Conservation (phyloP, 1,140 invertebrate species). For the Drosophila athabasca region DNA sequence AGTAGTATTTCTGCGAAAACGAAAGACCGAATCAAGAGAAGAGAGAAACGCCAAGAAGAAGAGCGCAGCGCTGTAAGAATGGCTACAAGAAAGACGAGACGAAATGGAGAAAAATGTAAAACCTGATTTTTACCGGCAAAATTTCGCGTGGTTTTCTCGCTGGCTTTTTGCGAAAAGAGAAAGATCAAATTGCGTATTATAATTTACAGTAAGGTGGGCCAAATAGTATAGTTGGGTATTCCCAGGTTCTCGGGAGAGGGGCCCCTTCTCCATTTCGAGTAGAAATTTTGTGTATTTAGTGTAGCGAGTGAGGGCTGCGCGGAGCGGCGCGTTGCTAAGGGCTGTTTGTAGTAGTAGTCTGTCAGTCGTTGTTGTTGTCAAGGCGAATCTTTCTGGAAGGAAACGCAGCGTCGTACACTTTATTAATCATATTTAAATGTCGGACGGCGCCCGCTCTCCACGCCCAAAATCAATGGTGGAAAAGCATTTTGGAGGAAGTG, state of each 20-base stretch:
- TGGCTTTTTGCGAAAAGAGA: conserved; percentile 45
- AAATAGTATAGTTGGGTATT: conserved; percentile 32
- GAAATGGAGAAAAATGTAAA: conserved; percentile 63
- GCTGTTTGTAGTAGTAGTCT: conserved; percentile 61
- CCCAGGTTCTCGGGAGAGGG: conserved; percentile 12
- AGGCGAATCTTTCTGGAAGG: conserved; percentile 51
- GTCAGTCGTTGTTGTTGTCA: conserved; percentile 54
- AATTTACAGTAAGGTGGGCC: conserved; percentile 44
- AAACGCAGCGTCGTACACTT: conserved; percentile 41
- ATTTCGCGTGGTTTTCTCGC: conserved; percentile 76
- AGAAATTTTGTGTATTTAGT: conserved; percentile 78
- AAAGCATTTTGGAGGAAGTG: conserved; percentile 17
- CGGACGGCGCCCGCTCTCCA: conserved; percentile 16
- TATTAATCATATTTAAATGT: conserved; percentile 63
- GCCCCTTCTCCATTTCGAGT: conserved; percentile 34
- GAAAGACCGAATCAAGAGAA: conserved; percentile 47
- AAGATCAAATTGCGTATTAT: conserved; percentile 68
- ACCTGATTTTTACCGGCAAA: conserved; percentile 82
- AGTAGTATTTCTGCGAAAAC: conserved; percentile 78
- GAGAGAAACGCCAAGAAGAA: conserved; percentile 60
- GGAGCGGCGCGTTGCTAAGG: conserved; percentile 64
- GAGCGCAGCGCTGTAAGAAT: conserved; percentile 46
- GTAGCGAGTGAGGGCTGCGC: conserved; percentile 64
- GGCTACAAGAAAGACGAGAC: conserved; percentile 36
- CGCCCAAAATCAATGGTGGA: conserved; percentile 47